Conservation (phyloP, 2,888 invertebrate species). For the Drosophila algonquin region DNA sequence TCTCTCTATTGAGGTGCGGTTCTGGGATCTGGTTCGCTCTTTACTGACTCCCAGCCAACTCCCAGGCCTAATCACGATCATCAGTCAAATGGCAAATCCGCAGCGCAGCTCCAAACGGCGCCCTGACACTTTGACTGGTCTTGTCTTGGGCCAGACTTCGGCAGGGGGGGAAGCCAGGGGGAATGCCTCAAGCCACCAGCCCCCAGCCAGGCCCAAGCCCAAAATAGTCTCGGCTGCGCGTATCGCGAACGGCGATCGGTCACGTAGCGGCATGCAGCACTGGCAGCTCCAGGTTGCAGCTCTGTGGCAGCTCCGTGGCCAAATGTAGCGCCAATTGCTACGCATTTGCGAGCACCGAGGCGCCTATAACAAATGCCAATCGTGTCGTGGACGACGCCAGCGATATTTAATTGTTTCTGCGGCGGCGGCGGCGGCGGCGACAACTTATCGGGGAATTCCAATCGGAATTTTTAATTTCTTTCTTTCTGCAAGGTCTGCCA, state of each 20-base stretch:
- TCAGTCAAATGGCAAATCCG: conserved; percentile 81
- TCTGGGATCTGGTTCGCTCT: conserved; percentile 6
- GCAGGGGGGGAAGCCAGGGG: not conserved
- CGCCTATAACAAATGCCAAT: conserved; percentile 80
- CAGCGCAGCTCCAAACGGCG: conserved; percentile 57
- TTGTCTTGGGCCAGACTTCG: conserved; percentile 22
- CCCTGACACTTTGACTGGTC: conserved; percentile 74
- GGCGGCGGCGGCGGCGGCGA: conserved; percentile 64
- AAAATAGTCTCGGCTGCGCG: conserved; percentile 31
- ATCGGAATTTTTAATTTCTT: conserved; percentile 83
- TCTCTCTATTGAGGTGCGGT: not conserved
- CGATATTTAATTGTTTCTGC: conserved; percentile 83
- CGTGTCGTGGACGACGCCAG: conserved; percentile 78
- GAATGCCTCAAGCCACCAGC: not conserved
- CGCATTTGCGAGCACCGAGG: conserved; percentile 78
- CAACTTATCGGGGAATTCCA: conserved; percentile 80
- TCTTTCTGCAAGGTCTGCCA: conserved; percentile 72
- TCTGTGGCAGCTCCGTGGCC: conserved; percentile 79
- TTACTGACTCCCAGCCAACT: not conserved
- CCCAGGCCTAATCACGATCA: conserved; percentile 81
- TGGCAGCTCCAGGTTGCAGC: conserved; percentile 50
- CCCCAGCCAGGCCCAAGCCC: conserved; percentile 24
- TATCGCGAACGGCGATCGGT: conserved; percentile 73
- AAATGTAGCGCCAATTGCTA: conserved; percentile 79
- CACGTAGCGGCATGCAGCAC: conserved; percentile 60